These are phyloP conservation scores for Harmothoe impar DNA, from an alignment of 2,888 invertebrate genomes.

Conservation along the genomic window DNA sequence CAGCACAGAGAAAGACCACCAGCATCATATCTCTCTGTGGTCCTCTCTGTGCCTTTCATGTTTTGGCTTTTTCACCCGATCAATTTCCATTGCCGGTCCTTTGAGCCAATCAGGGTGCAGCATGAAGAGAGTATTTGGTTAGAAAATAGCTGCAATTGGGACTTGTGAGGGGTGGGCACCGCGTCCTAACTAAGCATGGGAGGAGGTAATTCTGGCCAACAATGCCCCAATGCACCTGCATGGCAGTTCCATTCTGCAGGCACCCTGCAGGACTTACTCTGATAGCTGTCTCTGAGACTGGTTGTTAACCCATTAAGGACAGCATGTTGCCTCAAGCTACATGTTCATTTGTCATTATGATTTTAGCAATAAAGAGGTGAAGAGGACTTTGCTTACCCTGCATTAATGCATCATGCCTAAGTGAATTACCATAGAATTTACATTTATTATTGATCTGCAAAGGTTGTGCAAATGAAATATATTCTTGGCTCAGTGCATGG, in stretches of 20 bases:
- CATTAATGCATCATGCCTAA: no score
- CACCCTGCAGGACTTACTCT: not conserved
- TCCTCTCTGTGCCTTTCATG: not conserved
- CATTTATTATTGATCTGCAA: no score
- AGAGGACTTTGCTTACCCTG: no score
- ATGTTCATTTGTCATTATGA: no score
- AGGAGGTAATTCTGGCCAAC: not conserved
- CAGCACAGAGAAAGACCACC: not conserved
- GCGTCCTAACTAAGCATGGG: not conserved
- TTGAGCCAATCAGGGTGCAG: not conserved
- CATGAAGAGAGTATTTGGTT: not conserved
- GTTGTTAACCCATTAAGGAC: no score
- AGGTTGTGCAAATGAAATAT: no score
- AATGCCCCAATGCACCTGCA: not conserved
- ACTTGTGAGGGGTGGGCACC: not conserved
- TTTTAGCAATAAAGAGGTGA: no score
- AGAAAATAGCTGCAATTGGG: conserved; percentile 1
- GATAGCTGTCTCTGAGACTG: no score
- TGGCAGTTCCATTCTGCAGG: not conserved
- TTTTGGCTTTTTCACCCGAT: conserved; percentile 19
- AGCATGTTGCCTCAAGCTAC: no score
- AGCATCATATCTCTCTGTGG: not conserved
- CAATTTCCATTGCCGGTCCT: conserved; percentile 9
- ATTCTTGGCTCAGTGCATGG: no score
- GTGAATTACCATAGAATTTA: no score